Evolutionary conservation across 2,797 vertebrate species (phyloP), one percentile per base, ranked within the genome.

Genomic region (Hyperoplus immaculatus): DNA sequence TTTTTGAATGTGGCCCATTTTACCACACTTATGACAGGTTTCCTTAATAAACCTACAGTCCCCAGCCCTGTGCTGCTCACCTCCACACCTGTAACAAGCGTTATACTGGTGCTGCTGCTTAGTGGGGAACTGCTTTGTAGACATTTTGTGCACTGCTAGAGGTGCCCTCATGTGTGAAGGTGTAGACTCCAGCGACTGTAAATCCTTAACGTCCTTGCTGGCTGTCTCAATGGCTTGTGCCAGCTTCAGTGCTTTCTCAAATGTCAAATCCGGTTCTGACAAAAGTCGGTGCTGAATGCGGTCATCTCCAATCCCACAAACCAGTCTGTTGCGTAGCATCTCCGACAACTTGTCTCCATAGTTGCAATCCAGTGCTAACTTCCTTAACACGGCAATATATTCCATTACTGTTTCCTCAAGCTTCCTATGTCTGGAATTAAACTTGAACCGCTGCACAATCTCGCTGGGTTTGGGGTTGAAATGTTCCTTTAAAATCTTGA

Each of bases 301-400:
- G 1, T 79, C 60, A 73, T 79, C 72, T 41, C 13, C 53, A 2
- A 87, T 78, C 0, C 85, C 58, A 47, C 84, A 88, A 6, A 81
- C 80, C 8, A 88, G 55, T 41, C 82, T 80, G 41, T 86, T 60
- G 2, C 45, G 2, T 11, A 81, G 16, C 82, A 77, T 85, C 8
- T 85, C 69, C 8, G 54, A 54, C 11, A 74, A 47, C 43, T 72
- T 84, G 55, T 80, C 59, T 8, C 69, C 68, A 46, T 74, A 87
- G 4, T 76, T 77, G 39, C 75, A 77, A 42, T 81, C 47, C 57
- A 82, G 63, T 4, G 67, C 54, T 2, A 86, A 39, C 16, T 80
- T 65, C 5, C 63, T 21, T 36, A 88, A 50, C 4, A 62, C 72
- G 8, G 68, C 56, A 11, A 45, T 11, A 9, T 45, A 45, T 5